phyloP scores from a whole-genome alignment of 35 echinoderm and acorn worm species.

The Apostichopus parvimensis region DNA sequence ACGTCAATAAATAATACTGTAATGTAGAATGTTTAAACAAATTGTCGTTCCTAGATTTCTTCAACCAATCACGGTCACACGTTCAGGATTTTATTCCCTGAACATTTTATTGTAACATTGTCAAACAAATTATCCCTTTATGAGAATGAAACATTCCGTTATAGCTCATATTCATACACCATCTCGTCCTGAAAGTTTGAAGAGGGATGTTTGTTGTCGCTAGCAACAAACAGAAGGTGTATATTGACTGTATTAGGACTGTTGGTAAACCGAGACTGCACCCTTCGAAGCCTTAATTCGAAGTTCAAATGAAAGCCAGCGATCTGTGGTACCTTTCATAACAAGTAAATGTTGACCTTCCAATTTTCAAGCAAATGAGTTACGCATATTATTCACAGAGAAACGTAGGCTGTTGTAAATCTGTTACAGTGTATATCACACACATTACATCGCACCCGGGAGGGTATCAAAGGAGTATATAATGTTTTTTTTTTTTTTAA shows the following conservation, averaged over 20 bases:
- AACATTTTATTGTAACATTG: not conserved
- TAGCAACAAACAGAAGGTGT: not conserved
- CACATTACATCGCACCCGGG: conserved; percentile 9
- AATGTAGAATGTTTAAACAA: too few relatives aligned
- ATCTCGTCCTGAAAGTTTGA: not conserved
- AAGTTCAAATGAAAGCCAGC: conserved; percentile 37
- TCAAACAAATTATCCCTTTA: not conserved
- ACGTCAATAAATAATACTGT: too few relatives aligned
- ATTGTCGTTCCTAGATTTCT: too few relatives aligned
- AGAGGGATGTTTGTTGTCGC: not conserved
- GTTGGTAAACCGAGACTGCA: conserved; percentile 35
- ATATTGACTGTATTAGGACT: conserved; percentile 27
- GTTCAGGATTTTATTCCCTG: too few relatives aligned
- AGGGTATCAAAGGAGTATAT: not conserved
- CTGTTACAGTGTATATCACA: conserved; percentile 19
- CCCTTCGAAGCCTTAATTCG: conserved; percentile 34
- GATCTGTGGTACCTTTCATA: not conserved
- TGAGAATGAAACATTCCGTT: not conserved
- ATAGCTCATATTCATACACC: too few relatives aligned
- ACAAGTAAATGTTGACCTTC: conserved; percentile 15
- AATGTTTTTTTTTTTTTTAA: not conserved
- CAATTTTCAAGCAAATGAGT: conserved; percentile 37
- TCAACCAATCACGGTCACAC: too few relatives aligned
- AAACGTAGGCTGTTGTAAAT: not conserved
- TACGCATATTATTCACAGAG: conserved; percentile 14